These are phyloP conservation scores for Synodontis membranacea DNA, from an alignment of 2,113 vertebrate genomes.

Conservation along the genomic window DNA sequence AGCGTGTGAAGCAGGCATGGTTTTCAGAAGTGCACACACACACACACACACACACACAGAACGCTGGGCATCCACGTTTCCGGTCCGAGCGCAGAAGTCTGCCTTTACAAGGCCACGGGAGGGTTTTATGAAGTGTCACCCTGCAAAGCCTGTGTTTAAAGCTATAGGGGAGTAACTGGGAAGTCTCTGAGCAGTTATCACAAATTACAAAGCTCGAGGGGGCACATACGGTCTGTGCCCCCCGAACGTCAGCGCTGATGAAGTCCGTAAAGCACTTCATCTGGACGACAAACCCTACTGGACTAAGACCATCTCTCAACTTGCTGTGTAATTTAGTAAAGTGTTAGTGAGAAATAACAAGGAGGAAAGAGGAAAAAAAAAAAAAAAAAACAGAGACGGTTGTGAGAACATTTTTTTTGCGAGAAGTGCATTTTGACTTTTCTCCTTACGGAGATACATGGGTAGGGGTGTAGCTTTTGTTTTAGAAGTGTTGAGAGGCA, in stretches of 20 bases:
- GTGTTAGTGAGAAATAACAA: not conserved
- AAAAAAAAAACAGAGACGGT: not conserved
- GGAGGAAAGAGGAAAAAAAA: too few relatives aligned
- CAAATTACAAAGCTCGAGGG: slow-evolving; percentile 41
- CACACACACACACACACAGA: slow-evolving; percentile 41
- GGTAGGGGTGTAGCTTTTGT: not conserved
- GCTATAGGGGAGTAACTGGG: slow-evolving; percentile 30
- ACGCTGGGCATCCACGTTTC: not conserved
- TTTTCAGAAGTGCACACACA: slow-evolving; percentile 39
- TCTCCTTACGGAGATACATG: not conserved
- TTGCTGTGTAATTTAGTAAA: not conserved
- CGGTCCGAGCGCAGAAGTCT: slow-evolving; percentile 44
- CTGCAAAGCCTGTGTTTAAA: slow-evolving; percentile 53
- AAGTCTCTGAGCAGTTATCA: slow-evolving; percentile 35
- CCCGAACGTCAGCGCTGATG: not conserved
- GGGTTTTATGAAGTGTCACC: slow-evolving; percentile 55
- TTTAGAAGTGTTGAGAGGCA: not conserved
- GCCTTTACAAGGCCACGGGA: slow-evolving; percentile 30
- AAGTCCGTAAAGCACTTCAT: slow-evolving; percentile 12
- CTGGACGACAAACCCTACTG: not conserved
- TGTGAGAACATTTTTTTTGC: not conserved
- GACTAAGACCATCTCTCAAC: not conserved
- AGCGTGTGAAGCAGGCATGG: slow-evolving; percentile 44
- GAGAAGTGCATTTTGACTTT: not conserved
- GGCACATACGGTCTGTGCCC: not conserved